These are phyloP conservation scores for Slavum lentiscoides DNA, from an alignment of 2,888 invertebrate genomes.

Conservation along the genomic window DNA sequence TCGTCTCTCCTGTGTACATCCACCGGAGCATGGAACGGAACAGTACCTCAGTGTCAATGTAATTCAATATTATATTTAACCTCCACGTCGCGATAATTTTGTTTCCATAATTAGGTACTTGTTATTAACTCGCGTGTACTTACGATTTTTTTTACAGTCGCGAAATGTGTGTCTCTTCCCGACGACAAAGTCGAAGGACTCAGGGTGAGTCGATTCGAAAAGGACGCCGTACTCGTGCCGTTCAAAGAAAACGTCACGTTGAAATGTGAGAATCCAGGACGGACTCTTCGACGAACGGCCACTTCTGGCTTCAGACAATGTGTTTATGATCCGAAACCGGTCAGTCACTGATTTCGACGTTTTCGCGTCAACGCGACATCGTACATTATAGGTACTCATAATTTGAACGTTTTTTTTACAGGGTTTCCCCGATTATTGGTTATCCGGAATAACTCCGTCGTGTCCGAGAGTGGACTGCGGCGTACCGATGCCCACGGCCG, in stretches of 20 bases:
- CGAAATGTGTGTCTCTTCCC: slow-evolving; percentile 85
- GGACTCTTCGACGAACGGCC: slow-evolving; percentile 77
- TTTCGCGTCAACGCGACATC: too few species aligned
- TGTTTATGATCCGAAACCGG: slow-evolving; percentile 90
- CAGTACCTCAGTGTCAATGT: slow-evolving; percentile 92
- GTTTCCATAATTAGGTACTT: too few species aligned
- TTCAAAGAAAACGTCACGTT: slow-evolving; percentile 90
- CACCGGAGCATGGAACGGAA: slow-evolving; percentile 91
- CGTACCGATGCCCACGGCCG: slow-evolving; percentile 86
- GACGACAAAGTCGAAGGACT: slow-evolving; percentile 88
- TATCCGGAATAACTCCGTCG: slow-evolving; percentile 81
- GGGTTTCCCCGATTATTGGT: slow-evolving; percentile 88
- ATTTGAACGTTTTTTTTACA: slow-evolving; percentile 57
- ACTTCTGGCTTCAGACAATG: slow-evolving; percentile 89
- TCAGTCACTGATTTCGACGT: slow-evolving; percentile 59
- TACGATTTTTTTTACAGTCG: slow-evolving; percentile 67
- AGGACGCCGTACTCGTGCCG: slow-evolving; percentile 81
- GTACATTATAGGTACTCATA: not conserved
- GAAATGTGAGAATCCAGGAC: slow-evolving; percentile 76
- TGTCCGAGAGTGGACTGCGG: slow-evolving; percentile 91
- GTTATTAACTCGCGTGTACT: not conserved
- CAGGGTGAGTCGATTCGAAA: slow-evolving; percentile 75
- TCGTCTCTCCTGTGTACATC: slow-evolving; percentile 84
- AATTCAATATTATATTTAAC: slow-evolving; percentile 60
- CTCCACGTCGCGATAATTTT: too few species aligned